These are phyloP conservation scores for Drosophila histrio DNA, from an alignment of 2,888 invertebrate genomes.

Conservation along the genomic window DNA sequence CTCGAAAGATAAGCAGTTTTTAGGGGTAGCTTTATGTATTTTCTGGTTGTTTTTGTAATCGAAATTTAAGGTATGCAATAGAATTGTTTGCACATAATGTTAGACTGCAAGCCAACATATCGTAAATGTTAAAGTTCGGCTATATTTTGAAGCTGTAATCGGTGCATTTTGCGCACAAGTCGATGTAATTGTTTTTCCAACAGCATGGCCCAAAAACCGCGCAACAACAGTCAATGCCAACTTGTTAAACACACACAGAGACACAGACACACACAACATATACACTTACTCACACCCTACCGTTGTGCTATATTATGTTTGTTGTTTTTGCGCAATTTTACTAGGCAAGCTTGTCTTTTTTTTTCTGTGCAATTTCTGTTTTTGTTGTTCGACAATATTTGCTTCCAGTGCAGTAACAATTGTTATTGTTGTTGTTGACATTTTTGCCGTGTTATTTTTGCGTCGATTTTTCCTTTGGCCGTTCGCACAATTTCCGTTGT, in stretches of 20 bases:
- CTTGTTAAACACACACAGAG: conserved; percentile 43
- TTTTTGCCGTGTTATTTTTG: conserved; percentile 33
- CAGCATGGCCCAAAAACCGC: conserved; percentile 36
- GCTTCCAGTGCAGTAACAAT: conserved; percentile 22
- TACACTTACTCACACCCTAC: conserved; percentile 22
- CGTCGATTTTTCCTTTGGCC: conserved; percentile 43
- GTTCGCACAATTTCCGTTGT: conserved; percentile 62
- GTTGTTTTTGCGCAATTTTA: conserved; percentile 36
- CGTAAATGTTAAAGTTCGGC: background rate
- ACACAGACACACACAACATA: background rate
- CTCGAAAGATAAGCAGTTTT: background rate
- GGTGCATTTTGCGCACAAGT: conserved; percentile 16
- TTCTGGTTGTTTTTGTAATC: background rate
- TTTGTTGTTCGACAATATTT: conserved; percentile 32
- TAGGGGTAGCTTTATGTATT: background rate
- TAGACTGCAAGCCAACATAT: background rate
- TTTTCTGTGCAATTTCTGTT: conserved; percentile 12
- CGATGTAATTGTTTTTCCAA: conserved; percentile 47
- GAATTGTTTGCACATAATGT: background rate
- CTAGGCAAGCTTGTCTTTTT: conserved; percentile 32
- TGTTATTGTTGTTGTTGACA: conserved; percentile 17
- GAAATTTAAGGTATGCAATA: background rate
- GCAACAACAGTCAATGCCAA: conserved; percentile 37
- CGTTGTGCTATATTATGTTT: conserved; percentile 14
- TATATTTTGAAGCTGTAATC: conserved; percentile 9